Conservation (phyloP, 2,113 vertebrate species). For the Chloroceryle aenea region DNA sequence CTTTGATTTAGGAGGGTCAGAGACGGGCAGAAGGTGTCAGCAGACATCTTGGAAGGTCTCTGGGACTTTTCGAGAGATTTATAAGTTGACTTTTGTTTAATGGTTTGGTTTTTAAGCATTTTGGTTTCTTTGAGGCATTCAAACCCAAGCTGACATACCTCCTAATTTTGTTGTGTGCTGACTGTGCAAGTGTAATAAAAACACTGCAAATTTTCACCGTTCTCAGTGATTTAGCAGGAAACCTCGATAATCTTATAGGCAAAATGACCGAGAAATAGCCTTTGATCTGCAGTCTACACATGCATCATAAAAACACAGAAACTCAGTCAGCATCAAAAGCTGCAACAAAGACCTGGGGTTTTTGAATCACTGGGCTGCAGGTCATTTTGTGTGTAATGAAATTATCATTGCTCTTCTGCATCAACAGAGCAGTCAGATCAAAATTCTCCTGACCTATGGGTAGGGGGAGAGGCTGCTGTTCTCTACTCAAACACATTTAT, state of each 20-base stretch:
- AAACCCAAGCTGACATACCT: background rate
- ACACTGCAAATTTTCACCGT: background rate
- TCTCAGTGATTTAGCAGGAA: conserved; percentile 26
- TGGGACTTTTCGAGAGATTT: conserved; percentile 46
- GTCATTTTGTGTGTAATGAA: background rate
- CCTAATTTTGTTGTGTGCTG: conserved; percentile 25
- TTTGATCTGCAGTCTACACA: background rate
- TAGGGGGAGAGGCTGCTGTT: background rate
- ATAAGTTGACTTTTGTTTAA: conserved; percentile 27
- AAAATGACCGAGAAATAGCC: conserved; percentile 8
- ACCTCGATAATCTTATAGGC: background rate
- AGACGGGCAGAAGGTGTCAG: conserved; percentile 49
- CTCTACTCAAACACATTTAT: background rate
- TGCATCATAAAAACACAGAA: background rate
- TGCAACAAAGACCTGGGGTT: background rate
- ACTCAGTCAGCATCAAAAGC: background rate
- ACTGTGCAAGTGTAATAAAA: conserved; percentile 10
- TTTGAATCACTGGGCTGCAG: background rate
- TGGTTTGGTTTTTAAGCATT: conserved; percentile 11
- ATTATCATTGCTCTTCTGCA: background rate
- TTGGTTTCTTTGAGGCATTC: conserved; percentile 34
- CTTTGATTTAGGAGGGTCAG: conserved; percentile 44
- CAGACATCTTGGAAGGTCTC: conserved; percentile 50
- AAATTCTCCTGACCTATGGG: background rate
- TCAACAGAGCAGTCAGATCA: rapidly evolving